phyloP scores from a whole-genome alignment of 2,888 invertebrate genomes.

The Ecliptopera silaceata region DNA sequence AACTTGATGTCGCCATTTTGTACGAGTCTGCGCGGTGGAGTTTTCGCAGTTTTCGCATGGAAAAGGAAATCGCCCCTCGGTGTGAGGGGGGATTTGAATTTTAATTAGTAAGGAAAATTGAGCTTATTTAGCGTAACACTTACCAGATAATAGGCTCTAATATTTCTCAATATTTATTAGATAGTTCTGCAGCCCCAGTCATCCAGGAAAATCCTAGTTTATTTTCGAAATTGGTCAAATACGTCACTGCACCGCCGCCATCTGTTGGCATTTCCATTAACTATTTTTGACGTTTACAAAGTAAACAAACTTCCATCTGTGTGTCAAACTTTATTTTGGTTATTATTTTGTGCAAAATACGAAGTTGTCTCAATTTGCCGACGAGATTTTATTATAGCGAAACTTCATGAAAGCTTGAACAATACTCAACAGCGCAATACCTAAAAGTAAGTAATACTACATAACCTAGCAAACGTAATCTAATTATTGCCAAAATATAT shows the following conservation, averaged over 20 bases:
- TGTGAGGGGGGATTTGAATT: conserved; percentile 71
- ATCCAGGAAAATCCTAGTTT: conserved; percentile 74
- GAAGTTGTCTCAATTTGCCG: no score
- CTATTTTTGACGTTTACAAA: conserved; percentile 59
- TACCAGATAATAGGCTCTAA: conserved; percentile 53
- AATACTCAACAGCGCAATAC: neutral
- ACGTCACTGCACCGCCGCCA: conserved; percentile 66
- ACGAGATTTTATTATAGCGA: no score
- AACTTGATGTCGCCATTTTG: conserved; percentile 86
- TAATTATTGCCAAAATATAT: neutral
- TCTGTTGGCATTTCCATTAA: conserved; percentile 62
- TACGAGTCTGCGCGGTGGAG: conserved; percentile 86
- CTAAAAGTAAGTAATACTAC: neutral
- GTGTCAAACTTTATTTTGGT: conserved; percentile 22
- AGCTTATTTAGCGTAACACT: conserved; percentile 50
- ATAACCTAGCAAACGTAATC: neutral
- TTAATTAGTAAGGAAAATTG: conserved; percentile 50
- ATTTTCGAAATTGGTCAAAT: conserved; percentile 79
- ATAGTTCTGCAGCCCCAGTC: conserved; percentile 46
- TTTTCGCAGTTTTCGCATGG: conserved; percentile 61
- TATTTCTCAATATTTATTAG: conserved; percentile 51
- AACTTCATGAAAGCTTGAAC: neutral
- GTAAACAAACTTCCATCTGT: conserved; percentile 51
- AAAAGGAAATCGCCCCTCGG: conserved; percentile 79
- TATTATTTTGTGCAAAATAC: neutral